These are phyloP conservation scores for Rhadinocentrus ornatus DNA, from an alignment of 2,797 vertebrate species.

Conservation along the genomic window DNA sequence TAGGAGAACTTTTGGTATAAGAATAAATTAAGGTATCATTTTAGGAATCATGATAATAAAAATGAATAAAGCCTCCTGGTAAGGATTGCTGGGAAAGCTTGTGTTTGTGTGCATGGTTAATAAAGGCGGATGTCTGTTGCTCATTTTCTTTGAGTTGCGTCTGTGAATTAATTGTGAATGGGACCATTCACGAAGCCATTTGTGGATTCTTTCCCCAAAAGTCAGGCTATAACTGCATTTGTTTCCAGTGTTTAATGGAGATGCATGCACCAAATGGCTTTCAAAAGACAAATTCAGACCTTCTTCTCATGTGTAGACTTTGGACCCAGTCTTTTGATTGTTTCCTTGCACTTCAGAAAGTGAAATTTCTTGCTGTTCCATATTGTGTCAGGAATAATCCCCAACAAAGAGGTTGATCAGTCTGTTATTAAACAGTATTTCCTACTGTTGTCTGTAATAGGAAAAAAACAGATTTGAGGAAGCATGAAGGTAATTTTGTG, in stretches of 20 bases:
- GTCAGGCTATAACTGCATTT: neutral
- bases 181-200: conserved; percentile 6
- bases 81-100: neutral
- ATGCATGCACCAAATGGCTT: neutral
- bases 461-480: neutral
- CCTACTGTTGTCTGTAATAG: neutral
- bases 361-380: conserved; percentile 11
- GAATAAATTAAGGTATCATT: neutral
- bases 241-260: neutral
- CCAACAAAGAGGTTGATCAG: neutral
- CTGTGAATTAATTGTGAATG: neutral
- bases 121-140: conserved; percentile 14
- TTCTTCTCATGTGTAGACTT: neutral
- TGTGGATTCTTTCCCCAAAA: neutral
- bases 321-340: conserved; percentile 3
- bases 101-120: conserved; percentile 24
- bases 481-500: neutral
- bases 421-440: neutral
- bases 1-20: neutral
- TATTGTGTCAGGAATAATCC: conserved; percentile 23
- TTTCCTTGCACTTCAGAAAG: conserved; percentile 18
- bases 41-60: neutral
- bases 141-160: conserved; percentile 12
- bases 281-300: neutral
- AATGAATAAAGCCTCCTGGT: neutral